These are phyloP conservation scores for Sylvilagus bachmani DNA, from an alignment of 2,113 vertebrate species.

Conservation along the genomic window DNA sequence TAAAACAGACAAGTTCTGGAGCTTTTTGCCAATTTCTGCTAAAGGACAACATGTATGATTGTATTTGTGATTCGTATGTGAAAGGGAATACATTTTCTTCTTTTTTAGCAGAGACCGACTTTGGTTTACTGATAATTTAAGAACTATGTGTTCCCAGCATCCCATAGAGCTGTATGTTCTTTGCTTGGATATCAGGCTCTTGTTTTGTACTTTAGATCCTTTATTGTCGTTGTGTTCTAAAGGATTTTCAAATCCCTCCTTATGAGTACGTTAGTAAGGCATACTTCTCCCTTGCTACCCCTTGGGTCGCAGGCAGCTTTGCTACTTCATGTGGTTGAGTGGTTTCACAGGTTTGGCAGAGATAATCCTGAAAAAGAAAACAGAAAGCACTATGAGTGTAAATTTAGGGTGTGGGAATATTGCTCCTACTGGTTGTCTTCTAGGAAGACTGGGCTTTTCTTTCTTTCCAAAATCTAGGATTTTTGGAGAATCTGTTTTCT, in stretches of 20 bases:
- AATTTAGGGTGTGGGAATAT: not conserved
- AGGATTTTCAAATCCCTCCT: not conserved
- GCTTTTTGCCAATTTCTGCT: not conserved
- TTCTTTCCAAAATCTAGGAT: not conserved
- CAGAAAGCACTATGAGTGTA: not conserved
- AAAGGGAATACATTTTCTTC: not conserved
- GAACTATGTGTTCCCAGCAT: not conserved
- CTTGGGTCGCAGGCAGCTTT: not conserved
- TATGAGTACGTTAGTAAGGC: not conserved
- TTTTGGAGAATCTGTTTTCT: constrained; percentile 10
- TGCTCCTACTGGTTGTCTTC: not conserved
- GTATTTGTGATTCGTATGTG: not conserved
- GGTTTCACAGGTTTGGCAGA: not conserved
- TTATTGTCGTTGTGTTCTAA: not conserved
- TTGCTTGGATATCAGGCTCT: not conserved
- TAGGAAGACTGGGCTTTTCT: not conserved
- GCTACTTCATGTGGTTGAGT: not conserved
- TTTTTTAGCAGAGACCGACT: constrained; percentile 9
- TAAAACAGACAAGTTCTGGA: not conserved
- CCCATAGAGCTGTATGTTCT: not conserved
- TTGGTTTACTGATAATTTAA: not conserved
- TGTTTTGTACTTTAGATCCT: not conserved
- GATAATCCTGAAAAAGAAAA: not conserved
- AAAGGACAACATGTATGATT: not conserved
- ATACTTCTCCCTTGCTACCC: not conserved